Conservation (phyloP, 1,140 invertebrate genomes). For the Sycophaga agraensis region DNA sequence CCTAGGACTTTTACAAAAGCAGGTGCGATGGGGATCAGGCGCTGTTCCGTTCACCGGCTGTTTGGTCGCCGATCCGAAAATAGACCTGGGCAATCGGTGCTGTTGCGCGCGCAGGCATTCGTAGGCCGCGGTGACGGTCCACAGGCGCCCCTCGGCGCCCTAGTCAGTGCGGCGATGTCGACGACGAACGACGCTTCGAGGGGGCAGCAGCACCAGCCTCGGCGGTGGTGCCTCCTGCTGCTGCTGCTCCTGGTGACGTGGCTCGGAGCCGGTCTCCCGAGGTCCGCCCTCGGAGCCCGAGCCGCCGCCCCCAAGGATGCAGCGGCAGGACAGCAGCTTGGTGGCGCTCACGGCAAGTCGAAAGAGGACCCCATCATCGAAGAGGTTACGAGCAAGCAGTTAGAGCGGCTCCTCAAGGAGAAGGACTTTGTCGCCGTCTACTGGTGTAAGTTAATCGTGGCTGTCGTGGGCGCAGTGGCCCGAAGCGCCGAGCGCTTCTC, state of each 20-base stretch:
- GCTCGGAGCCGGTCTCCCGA: constrained; percentile 12
- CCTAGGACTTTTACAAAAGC: too few relatives aligned
- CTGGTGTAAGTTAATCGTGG: constrained; percentile 95
- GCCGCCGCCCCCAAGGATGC: background rate
- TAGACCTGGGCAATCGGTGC: background rate
- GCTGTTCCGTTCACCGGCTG: too few relatives aligned
- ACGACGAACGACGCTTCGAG: constrained; percentile 58
- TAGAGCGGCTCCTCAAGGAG: constrained; percentile 82
- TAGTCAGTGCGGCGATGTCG: constrained; percentile 60
- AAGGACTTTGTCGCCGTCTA: constrained; percentile 93
- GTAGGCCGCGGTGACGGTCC: background rate
- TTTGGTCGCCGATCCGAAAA: too few relatives aligned
- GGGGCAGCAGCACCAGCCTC: constrained; percentile 45
- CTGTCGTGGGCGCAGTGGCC: too few relatives aligned
- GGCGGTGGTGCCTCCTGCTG: constrained; percentile 39
- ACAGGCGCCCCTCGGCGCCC: background rate
- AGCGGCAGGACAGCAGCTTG: constrained; percentile 34
- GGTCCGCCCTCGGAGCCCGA: background rate
- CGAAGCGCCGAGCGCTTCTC: too few relatives aligned
- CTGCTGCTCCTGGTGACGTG: constrained; percentile 40
- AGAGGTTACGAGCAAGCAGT: constrained; percentile 87
- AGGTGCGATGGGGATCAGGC: too few relatives aligned
- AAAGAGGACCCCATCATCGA: constrained; percentile 79
- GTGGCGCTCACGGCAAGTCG: constrained; percentile 43
- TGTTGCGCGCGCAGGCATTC: background rate